Percentiles rank a stretch among this genome's conserved stretches.
Conservation (phyloP, 1,140 invertebrate genomes). For the Hycleus phaleratus region DNA sequence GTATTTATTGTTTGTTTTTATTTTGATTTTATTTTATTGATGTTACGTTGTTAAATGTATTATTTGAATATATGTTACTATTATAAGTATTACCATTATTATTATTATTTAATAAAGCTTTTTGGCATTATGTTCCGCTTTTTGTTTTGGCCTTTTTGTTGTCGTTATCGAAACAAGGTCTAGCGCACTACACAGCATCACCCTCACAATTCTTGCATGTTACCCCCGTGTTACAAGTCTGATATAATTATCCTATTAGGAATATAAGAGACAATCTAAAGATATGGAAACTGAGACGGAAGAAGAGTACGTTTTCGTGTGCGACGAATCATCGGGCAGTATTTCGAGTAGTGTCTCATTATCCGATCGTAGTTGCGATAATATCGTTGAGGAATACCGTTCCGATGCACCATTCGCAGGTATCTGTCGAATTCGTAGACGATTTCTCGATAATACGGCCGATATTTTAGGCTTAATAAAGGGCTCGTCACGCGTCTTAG, state of each 20-base stretch:
- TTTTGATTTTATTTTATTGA: constrained; percentile 1
- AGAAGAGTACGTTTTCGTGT: constrained; percentile 47
- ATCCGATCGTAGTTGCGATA: constrained; percentile 70
- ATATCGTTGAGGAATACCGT: constrained; percentile 77
- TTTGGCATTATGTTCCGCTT: constrained; percentile 16
- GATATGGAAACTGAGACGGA: constrained; percentile 71
- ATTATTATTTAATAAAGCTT: constrained; percentile 19
- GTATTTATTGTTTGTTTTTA: not conserved
- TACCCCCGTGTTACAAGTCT: too few relatives aligned
- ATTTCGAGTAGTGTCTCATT: constrained; percentile 59
- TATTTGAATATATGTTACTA: not conserved
- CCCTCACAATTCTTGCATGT: not conserved
- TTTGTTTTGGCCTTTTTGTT: constrained; percentile 10
- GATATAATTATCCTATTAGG: constrained; percentile 42
- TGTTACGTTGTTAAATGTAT: constrained; percentile 20
- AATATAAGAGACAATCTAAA: constrained; percentile 69
- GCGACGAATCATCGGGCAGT: constrained; percentile 50
- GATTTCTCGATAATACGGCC: not conserved
- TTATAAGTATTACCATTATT: constrained; percentile 1
- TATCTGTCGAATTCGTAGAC: constrained; percentile 34
- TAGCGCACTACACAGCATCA: not conserved
- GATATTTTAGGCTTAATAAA: constrained; percentile 60
- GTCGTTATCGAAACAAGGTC: not conserved
- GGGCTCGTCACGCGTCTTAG: constrained; percentile 59
- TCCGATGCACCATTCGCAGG: constrained; percentile 81